phyloP scores from a whole-genome alignment of 2,113 vertebrate species.

The Seriola aureovittata region DNA sequence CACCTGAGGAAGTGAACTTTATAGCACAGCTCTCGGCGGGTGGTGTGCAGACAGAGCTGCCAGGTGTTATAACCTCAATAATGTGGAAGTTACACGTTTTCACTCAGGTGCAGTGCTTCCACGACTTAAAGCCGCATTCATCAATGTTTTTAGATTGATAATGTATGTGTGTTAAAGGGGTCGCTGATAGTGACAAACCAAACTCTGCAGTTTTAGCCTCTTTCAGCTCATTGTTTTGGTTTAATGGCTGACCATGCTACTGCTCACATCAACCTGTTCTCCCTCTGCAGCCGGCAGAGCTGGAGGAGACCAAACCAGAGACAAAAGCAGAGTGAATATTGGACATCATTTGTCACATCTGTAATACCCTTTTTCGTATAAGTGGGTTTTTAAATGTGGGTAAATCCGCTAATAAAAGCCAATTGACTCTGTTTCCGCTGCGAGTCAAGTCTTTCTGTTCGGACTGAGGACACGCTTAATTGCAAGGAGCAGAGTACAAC shows the following conservation, averaged over 20 bases:
- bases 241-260: background rate
- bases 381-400: too few species aligned
- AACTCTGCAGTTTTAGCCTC: background rate
- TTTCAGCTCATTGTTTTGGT: background rate
- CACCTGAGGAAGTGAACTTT: constrained; percentile 1
- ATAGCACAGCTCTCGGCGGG: background rate
- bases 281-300: too few species aligned
- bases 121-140: background rate
- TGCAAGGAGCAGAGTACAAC: too few species aligned
- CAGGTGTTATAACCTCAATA: background rate
- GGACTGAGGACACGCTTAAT: too few species aligned
- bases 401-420: too few species aligned
- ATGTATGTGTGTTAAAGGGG: too few species aligned
- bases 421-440: too few species aligned
- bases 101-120: background rate
- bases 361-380: background rate
- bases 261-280: too few species aligned
- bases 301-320: background rate
- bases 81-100: background rate
- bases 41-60: background rate
- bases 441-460: too few species aligned
- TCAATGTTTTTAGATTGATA: background rate
- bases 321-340: background rate
- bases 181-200: background rate
- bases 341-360: too few species aligned